Evolutionary conservation across 2,113 vertebrate genomes (phyloP).

Genomic region (Lycocorax pyrrhopterus): DNA sequence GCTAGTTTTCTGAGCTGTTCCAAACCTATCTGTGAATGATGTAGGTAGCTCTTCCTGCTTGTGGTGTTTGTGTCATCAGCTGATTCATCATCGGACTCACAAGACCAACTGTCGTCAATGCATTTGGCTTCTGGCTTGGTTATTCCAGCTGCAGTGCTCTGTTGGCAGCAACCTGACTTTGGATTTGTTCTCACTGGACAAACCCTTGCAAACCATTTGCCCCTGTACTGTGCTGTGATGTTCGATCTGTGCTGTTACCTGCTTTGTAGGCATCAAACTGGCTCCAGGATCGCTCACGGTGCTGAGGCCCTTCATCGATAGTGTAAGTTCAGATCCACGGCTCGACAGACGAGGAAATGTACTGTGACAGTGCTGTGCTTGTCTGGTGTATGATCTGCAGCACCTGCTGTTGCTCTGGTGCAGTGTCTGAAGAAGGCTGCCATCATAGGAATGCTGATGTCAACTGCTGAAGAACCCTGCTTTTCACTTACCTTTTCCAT

Average conservation of each 20-base stretch:
- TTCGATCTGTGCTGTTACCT: conserved; percentile 51
- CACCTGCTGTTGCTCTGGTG: conserved; percentile 58
- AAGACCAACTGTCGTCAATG: neutral
- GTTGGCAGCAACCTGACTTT: neutral
- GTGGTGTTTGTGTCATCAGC: neutral
- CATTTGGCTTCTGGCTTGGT: conserved; percentile 19
- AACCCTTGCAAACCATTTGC: neutral
- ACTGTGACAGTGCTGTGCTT: conserved; percentile 47
- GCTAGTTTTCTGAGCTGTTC: neutral
- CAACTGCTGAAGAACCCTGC: conserved; percentile 53
- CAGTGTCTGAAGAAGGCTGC: conserved; percentile 58
- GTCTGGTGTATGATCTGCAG: conserved; percentile 7
- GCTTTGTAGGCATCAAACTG: conserved; percentile 45
- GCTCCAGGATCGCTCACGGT: neutral
- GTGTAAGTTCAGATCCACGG: conserved; percentile 7
- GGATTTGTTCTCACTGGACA: neutral
- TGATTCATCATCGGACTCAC: neutral
- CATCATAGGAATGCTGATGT: conserved; percentile 18
- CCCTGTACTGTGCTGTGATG: conserved; percentile 24
- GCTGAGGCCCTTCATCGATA: conserved; percentile 29
- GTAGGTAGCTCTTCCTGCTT: neutral
- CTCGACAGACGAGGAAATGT: conserved; percentile 16
- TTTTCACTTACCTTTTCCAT: conserved; percentile 54
- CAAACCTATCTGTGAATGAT: neutral
- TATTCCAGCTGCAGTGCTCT: neutral